Percentiles rank a stretch among this genome's conserved stretches.
Conservation (phyloP, 2,888 invertebrate genomes). For the Nomada hirtipes region DNA sequence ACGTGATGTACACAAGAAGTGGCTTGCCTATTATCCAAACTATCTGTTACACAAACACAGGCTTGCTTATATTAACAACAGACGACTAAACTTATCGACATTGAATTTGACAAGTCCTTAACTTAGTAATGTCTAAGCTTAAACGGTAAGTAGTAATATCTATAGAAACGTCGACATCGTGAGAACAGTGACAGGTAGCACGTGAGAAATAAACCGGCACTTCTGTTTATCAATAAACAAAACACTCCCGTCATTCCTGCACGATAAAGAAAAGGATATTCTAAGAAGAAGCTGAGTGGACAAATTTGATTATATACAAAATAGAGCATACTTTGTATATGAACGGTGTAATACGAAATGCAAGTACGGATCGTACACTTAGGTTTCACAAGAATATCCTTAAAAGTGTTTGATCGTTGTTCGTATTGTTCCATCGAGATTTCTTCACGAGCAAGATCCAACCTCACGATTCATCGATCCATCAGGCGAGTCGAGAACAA, state of each 20-base stretch:
- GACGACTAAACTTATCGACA: neutral
- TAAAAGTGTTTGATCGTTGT: slow-evolving; percentile 19
- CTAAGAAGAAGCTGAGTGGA: neutral
- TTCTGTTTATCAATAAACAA: too few relatives aligned
- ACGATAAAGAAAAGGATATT: neutral
- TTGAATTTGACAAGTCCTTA: slow-evolving; percentile 7
- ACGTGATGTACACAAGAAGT: neutral
- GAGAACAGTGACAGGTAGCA: neutral
- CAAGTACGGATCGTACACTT: neutral
- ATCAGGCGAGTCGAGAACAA: neutral
- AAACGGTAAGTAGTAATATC: neutral
- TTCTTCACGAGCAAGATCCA: slow-evolving; percentile 11
- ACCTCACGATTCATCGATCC: slow-evolving; percentile 7
- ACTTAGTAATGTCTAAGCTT: neutral
- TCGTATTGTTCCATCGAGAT: slow-evolving; percentile 11
- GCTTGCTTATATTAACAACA: neutral
- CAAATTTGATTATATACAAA: neutral
- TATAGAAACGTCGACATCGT: slow-evolving; percentile 1
- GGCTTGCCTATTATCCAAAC: neutral
- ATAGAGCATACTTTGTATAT: neutral
- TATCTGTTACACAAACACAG: neutral
- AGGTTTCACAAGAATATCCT: slow-evolving; percentile 1
- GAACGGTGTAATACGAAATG: neutral
- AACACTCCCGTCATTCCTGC: neutral
- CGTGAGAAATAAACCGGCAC: too few relatives aligned